Evolutionary conservation across 2,113 vertebrate genomes (phyloP).

Genomic region (Ahaetulla prasina): DNA sequence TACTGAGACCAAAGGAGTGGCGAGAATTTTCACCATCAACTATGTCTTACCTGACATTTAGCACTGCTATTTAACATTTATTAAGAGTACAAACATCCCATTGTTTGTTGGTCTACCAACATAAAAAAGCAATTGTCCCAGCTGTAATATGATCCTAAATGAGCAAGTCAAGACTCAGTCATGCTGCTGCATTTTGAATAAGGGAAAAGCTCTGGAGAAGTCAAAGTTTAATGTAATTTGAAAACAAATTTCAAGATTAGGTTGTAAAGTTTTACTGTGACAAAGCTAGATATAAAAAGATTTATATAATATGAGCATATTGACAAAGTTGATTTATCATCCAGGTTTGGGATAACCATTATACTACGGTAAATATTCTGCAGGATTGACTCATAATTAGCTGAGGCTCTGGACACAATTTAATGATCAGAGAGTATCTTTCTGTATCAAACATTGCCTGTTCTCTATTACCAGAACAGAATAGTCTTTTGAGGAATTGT

Average conservation of each 20-base stretch:
- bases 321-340: background rate
- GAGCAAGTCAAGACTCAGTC: background rate
- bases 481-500: background rate
- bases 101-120: background rate
- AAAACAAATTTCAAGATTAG: background rate
- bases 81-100: background rate
- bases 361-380: background rate
- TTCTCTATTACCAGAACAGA: background rate
- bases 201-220: constrained; percentile 5
- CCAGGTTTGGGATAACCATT: background rate
- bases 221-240: constrained; percentile 29
- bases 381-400: background rate
- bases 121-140: background rate
- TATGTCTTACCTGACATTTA: background rate
- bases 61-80: constrained; percentile 21
- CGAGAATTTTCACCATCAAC: background rate
- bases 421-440: background rate
- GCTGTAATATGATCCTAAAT: constrained; percentile 1
- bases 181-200: constrained; percentile 19
- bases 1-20: background rate
- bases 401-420: background rate
- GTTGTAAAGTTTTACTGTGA: background rate
- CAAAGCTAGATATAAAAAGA: constrained; percentile 23
- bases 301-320: background rate
- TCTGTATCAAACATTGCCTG: background rate